Base-by-base conservation (phyloP, 2,888 invertebrate species). In the Saturnia pavonia region DNA sequence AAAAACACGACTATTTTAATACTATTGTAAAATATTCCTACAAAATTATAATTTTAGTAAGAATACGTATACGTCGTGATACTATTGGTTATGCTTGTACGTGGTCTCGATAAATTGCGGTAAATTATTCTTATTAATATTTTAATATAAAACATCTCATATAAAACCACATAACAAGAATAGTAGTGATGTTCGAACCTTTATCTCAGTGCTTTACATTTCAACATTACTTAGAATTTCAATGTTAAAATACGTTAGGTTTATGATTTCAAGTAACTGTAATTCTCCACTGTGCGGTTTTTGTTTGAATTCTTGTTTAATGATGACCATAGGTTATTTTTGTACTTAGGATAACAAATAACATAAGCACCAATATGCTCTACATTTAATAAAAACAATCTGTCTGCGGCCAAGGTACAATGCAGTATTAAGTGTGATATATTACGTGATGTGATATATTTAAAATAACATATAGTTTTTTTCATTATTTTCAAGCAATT, bases 151-250 rank as follows among this genome's bases (percentile, higher is more conserved):
- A 43, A 45, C 14, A 12, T 67, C 22, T 22, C 42, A 45, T 48
- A 19, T 45, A 22, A 45, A 69, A 72, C 25, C 43, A 71, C 60
- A 69, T 27, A 70, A 27, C 57, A 60, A 60, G 57, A 25, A 11
- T 60, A 25, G 11, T 22, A 16, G n/a, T 43, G n/a, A 25, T 27
- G 27, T 27, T 60, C 48, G 27, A n/a, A 27, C 0, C 14, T 60
- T 27, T 27, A 60, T 14, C 27, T 60, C 27, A 25, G 12, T 12
- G 25, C 25, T 9, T 48, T 0, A 48, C 7, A 48, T 48, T 19
- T 16, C 1, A 48, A 48, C 19, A 19, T 6, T 34, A 34, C 34
- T 48, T 7, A 48, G 2, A 60, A 60, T 60, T 27, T 27, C 25
- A 27, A 27, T 11, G 14, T 60, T 27, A 25, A 25, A 4, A 14